Percentiles rank a stretch among this genome's conserved stretches.
phyloP scores from a whole-genome alignment of 2,113 vertebrate genomes.

The Eudyptes chrysolophus region DNA sequence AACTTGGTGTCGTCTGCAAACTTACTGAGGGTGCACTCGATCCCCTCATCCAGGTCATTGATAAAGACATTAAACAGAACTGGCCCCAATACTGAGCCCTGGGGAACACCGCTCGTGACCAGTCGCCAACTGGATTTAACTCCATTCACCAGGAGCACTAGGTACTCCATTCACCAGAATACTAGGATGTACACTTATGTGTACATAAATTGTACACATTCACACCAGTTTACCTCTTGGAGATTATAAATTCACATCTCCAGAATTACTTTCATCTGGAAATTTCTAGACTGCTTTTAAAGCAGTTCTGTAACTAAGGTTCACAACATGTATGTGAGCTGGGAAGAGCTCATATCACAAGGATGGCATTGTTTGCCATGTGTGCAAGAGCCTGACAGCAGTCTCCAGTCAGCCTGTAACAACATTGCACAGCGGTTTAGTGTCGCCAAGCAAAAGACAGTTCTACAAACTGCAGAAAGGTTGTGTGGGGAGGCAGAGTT shows the following conservation, averaged over 20 bases:
- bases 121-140: neutral
- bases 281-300: neutral
- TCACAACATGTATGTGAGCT: neutral
- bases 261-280: neutral
- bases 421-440: neutral
- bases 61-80: neutral
- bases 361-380: rapidly evolving
- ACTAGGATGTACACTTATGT: neutral
- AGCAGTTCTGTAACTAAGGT: neutral
- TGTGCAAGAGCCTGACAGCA: neutral
- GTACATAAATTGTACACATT: neutral
- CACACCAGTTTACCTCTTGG: neutral
- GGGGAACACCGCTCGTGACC: neutral
- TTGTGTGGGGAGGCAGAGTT: neutral
- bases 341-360: neutral
- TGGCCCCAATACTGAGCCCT: neutral
- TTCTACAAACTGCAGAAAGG: neutral
- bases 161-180: neutral
- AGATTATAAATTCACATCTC: neutral
- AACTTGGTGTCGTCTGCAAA: neutral
- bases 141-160: neutral
- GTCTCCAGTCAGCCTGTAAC: neutral
- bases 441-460: neutral
- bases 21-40: neutral
- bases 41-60: neutral